A percentile compares a stretch with the other conserved stretches of the same genome.
phyloP scores from a whole-genome alignment of 2,113 vertebrate species.

The Ammodytes marinus region DNA sequence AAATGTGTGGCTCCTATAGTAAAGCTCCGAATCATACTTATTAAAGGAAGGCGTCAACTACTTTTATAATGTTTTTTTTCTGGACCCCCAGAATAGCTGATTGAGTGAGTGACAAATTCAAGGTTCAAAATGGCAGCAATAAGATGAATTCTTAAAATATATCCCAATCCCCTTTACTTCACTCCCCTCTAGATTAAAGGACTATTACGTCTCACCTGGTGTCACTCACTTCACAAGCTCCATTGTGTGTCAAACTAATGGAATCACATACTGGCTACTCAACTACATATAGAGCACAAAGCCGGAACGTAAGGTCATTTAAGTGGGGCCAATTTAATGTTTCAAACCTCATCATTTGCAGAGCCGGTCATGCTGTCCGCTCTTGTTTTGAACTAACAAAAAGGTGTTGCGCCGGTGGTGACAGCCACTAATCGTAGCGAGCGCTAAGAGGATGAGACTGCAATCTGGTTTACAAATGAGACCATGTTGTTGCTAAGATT shows the following conservation, averaged over 20 bases:
- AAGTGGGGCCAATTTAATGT: slow-evolving; percentile 34
- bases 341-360: slow-evolving; percentile 49
- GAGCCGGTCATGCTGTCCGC: slow-evolving; percentile 54
- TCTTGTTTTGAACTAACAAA: slow-evolving; percentile 58
- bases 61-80: slow-evolving; percentile 28
- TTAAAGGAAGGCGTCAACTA: not conserved
- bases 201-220: slow-evolving; percentile 6
- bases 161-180: slow-evolving; percentile 46
- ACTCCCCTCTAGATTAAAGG: slow-evolving; percentile 40
- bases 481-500: slow-evolving; percentile 29
- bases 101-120: not conserved
- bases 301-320: slow-evolving; percentile 11
- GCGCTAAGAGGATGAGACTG: slow-evolving; percentile 24
- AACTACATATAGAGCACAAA: slow-evolving; percentile 15
- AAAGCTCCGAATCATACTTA: slow-evolving; percentile 22
- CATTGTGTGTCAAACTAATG: slow-evolving; percentile 35
- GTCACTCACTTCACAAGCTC: slow-evolving; percentile 25
- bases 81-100: not conserved
- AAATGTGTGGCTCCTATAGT: not conserved
- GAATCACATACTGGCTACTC: slow-evolving; percentile 24
- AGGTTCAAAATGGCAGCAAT: slow-evolving; percentile 5
- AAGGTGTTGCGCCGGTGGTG: slow-evolving; percentile 63
- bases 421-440: slow-evolving; percentile 49
- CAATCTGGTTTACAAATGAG: slow-evolving; percentile 73
- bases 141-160: slow-evolving; percentile 34